These are phyloP conservation scores for Megalopta genalis DNA, from an alignment of 1,140 invertebrate species.

Conservation along the genomic window DNA sequence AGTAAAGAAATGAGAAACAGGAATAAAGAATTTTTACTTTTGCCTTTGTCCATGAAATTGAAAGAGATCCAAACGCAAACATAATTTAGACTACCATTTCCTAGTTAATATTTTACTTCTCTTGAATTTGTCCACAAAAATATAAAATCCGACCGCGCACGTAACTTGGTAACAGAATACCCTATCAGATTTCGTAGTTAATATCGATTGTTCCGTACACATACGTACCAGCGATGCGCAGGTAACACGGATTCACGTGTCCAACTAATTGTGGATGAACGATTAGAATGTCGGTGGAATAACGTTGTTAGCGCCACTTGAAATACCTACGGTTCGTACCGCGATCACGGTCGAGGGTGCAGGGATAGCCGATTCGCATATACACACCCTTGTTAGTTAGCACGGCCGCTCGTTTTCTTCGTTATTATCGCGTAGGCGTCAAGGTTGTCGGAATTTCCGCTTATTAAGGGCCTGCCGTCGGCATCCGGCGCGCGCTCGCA, in stretches of 20 bases:
- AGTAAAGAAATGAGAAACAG: no score
- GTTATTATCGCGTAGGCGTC: constrained; percentile 51
- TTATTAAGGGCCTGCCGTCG: constrained; percentile 58
- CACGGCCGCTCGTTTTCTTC: constrained; percentile 36
- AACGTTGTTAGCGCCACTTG: neutral
- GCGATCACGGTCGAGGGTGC: neutral
- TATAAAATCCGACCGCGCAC: no score
- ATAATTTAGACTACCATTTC: no score
- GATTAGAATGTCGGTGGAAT: neutral
- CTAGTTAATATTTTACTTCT: no score
- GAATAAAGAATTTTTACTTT: no score
- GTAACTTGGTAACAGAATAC: no score
- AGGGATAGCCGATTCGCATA: neutral
- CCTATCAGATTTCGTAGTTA: no score
- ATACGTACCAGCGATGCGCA: no score
- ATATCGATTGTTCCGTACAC: no score
- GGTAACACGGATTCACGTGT: neutral
- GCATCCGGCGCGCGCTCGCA: constrained; percentile 53
- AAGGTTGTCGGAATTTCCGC: constrained; percentile 61
- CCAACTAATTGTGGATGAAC: neutral
- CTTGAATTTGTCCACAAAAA: no score
- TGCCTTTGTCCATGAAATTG: no score
- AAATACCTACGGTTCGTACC: neutral
- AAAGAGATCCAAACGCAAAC: no score
- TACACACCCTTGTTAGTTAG: constrained; percentile 47